Evolutionary conservation across 2,888 invertebrate genomes (phyloP).

Genomic region (Heliothis peltigera): DNA sequence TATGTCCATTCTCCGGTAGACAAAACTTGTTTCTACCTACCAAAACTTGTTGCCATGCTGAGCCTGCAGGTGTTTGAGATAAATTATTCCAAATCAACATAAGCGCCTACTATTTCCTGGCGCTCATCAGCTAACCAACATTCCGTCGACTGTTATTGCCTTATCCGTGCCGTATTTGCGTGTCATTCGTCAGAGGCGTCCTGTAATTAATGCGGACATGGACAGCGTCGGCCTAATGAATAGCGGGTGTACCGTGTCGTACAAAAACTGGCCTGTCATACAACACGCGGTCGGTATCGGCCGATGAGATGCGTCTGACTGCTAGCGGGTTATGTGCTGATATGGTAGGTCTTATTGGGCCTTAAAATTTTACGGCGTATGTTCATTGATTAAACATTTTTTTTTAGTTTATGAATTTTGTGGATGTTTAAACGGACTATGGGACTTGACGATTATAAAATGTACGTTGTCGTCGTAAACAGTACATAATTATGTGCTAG

Average conservation of each 20-base stretch:
- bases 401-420: not conserved
- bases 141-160: constrained; percentile 47
- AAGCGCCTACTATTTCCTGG: constrained; percentile 33
- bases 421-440: not conserved
- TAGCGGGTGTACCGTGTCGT: constrained; percentile 82
- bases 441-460: not conserved
- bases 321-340: constrained; percentile 47
- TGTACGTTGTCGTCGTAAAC: no score
- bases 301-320: constrained; percentile 41
- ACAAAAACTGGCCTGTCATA: constrained; percentile 85
- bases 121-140: constrained; percentile 37
- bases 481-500: no score
- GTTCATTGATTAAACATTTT: not conserved
- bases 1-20: no score
- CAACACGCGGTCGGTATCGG: constrained; percentile 71
- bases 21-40: no score
- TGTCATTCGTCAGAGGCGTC: constrained; percentile 79
- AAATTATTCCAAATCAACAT: constrained; percentile 23
- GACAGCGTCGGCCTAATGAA: constrained; percentile 84
- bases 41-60: no score
- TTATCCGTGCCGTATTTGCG: constrained; percentile 67
- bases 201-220: constrained; percentile 86
- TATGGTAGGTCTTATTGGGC: not conserved
- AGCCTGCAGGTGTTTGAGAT: not conserved
- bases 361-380: constrained; percentile 12